A percentile compares a stretch with the other conserved stretches of the same genome.
Evolutionary conservation across 2,888 invertebrate species (phyloP).

Genomic region (Rhamnusium bicolor): DNA sequence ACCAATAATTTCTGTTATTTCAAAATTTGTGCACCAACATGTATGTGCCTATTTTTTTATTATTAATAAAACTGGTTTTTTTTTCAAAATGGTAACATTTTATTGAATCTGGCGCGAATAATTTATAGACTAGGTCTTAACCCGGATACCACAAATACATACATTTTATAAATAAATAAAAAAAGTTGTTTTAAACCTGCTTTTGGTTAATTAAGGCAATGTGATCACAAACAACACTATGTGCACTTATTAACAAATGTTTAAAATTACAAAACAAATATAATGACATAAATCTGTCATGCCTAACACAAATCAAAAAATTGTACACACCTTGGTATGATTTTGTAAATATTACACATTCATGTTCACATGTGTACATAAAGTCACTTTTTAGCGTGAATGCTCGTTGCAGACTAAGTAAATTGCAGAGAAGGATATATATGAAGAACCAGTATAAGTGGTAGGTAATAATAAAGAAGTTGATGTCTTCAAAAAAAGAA

Average conservation of each 20-base stretch:
- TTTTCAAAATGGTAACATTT: too few species aligned
- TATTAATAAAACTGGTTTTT: too few species aligned
- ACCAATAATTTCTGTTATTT: too few species aligned
- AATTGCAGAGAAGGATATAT: slow-evolving; percentile 34
- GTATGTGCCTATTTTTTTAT: too few species aligned
- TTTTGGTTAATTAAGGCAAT: slow-evolving; percentile 13
- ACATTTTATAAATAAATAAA: not conserved
- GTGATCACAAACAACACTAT: not conserved
- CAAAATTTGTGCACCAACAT: too few species aligned
- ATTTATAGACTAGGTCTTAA: not conserved
- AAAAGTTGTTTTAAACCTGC: slow-evolving; percentile 14
- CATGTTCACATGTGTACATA: slow-evolving; percentile 21
- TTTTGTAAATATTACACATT: slow-evolving; percentile 10
- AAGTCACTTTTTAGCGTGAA: slow-evolving; percentile 25
- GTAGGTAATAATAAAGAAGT: slow-evolving; percentile 39
- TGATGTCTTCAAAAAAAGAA: slow-evolving; percentile 41
- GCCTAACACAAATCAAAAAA: not conserved
- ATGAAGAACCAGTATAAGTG: slow-evolving; percentile 48
- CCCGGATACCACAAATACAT: slow-evolving; percentile 9
- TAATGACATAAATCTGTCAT: not conserved
- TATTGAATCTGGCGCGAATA: too few species aligned
- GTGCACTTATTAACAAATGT: not conserved
- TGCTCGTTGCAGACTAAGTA: slow-evolving; percentile 25
- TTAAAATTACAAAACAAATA: not conserved
- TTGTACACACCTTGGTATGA: slow-evolving; percentile 7